Evolutionary conservation across 2,888 invertebrate genomes (phyloP), one percentile per base, ranked within the genome.

Genomic region (Dryobotodes eremita): DNA sequence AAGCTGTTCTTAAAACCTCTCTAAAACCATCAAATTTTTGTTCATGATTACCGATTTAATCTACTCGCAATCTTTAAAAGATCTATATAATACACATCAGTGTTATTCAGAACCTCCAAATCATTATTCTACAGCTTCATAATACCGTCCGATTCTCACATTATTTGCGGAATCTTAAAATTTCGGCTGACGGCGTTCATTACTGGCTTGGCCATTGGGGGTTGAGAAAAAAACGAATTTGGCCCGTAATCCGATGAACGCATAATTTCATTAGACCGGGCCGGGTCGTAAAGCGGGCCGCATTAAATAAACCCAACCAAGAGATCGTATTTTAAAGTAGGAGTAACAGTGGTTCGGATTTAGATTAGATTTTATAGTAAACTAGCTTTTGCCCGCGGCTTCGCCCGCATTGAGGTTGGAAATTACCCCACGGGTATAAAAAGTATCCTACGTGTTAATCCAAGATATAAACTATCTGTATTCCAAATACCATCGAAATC

Each of bases 211-310:
- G 66, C 53, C 68, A 57, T 73, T 53, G 57, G 68, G 61, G 76
- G 77, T 75, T 73, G 75, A 77, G 71, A 69, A 80, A 88, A 42
- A 87, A 77, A 76, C 77, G 69, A 85, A 81, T 86, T 86, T 79
- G 62, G 74, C 61, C 83, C 81, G 88, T 89, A 89, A 87, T 85
- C 84, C 84, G 84, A 87, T 82, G 85, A 88, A 88, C 84, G 88
- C 79, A 87, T 89, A 89, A 89, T 89, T 89, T 89, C 83, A 89
- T 90, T 89, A 89, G 78, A 69, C 76, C 80, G 79, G 74, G 75
- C 79, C 64, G 64, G 73, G 66, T 78, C 83, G 85, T 88, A 82
- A 85, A 86, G 64, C 71, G 79, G 75, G 55, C 80, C 77, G 78
- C 88, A 80, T 88, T 88, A 89, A 87, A 86, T 87, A 86, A 86